phyloP scores from a whole-genome alignment of 2,888 invertebrate species.

The Tipula vernalis region DNA sequence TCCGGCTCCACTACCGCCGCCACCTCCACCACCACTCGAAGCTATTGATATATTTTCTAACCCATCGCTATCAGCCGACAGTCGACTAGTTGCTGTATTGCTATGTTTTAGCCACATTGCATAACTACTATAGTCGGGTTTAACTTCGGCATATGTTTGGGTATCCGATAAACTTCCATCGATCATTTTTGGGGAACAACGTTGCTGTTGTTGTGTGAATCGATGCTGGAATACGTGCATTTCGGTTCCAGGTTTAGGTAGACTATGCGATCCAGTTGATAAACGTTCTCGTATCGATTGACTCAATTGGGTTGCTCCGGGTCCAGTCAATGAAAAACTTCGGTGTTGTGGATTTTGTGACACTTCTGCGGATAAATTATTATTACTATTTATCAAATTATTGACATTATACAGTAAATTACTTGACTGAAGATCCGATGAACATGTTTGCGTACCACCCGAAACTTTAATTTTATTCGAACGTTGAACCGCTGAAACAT shows the following conservation, averaged over 20 bases:
- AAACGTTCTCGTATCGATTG: slow-evolving; percentile 75
- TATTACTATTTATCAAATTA: not conserved
- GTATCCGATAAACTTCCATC: slow-evolving; percentile 81
- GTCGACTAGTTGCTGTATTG: slow-evolving; percentile 61
- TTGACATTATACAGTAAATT: slow-evolving; percentile 26
- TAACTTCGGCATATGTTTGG: slow-evolving; percentile 58
- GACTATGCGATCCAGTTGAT: slow-evolving; percentile 72
- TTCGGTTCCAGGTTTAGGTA: slow-evolving; percentile 62
- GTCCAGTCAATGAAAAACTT: slow-evolving; percentile 73
- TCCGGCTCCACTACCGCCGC: slow-evolving; percentile 13
- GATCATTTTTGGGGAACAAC: slow-evolving; percentile 44
- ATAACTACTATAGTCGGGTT: slow-evolving; percentile 71
- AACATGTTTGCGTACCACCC: slow-evolving; percentile 80
- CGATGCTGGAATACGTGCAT: slow-evolving; percentile 46
- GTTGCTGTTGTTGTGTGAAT: slow-evolving; percentile 19
- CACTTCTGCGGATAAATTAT: slow-evolving; percentile 35
- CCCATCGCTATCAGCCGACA: slow-evolving; percentile 77
- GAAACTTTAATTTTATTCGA: slow-evolving; percentile 75
- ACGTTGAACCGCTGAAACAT: slow-evolving; percentile 73
- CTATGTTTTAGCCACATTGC: slow-evolving; percentile 81
- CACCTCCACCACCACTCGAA: slow-evolving; percentile 55
- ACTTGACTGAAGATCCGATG: slow-evolving; percentile 62
- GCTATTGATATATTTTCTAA: slow-evolving; percentile 67
- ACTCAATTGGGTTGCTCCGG: slow-evolving; percentile 73
- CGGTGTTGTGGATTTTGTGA: slow-evolving; percentile 62